Base-by-base conservation (phyloP, 2,113 vertebrate genomes). In the Hippocampus barbouri region DNA sequence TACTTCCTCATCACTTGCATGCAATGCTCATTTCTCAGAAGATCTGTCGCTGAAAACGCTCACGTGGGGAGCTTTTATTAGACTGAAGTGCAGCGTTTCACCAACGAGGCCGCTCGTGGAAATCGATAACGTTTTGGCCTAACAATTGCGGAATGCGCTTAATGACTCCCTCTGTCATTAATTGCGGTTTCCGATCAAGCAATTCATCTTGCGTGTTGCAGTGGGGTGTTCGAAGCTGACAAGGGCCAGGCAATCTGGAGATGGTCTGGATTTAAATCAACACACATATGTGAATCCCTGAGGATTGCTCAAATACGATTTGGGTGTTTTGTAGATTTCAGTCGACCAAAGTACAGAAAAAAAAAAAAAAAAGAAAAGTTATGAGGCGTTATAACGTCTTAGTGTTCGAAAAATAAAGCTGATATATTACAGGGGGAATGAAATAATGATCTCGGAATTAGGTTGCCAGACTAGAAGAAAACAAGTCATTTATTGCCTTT, bases 1-100 rank as follows among this genome's bases (percentile, higher is more conserved):
- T 40, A 68, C 30, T 57, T 70, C 20, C 74, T 69, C 64, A 40
- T 43, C 62, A 43, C n/a, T 25, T 20, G n/a, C 64, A 45, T 27
- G 64, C 64, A 66, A 61, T 3, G 5, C n/a, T 25, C 14, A 27
- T 66, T 66, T 47, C 23, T 45, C 64, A 14, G 27, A 61, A 16
- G 8, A 61, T 8, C 10, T 27, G 23, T 15, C 8, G 20, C 34
- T 11, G 3, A 41, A 63, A 41, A 15, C 1, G 23, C 56, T 27
- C 56, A 25, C 21, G 18, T 40, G 20, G 2, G 34, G 1, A 63
- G 14, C 21, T 23, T 65, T 45, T 16, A 66, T 45, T 25, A 66
- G 41, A 64, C 5, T 43, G 21, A 41, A n/a, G n/a, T 7, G 21
- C 10, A 18, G 14, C 2, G n/a, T 66, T 66, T 66, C n/a, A 66